Evolutionary conservation across 2,113 vertebrate genomes (phyloP), one percentile per base, ranked within the genome.

Genomic region (Seriola rivoliana): DNA sequence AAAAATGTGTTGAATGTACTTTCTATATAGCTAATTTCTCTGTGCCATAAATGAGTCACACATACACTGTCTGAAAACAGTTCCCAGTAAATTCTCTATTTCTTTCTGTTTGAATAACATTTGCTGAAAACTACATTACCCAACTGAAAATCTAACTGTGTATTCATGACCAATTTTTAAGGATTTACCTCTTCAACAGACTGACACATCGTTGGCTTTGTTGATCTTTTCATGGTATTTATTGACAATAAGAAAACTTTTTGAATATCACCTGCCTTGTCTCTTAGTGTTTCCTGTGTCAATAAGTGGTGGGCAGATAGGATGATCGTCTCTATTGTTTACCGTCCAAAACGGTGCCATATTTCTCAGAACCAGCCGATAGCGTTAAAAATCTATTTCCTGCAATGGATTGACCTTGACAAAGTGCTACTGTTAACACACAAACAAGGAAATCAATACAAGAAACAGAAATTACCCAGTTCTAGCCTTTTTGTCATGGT

Each of bases 391-490:
- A 80, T 46, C 50, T 5, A 36, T 72, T 85, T 59, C 3, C 21
- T 65, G n/a, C 4, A 70, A 55, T 75, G 13, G 54, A 54, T 54
- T 75, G 66, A 64, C 52, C 25, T 16, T 36, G 9, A 58, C 59
- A 82, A 64, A 66, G 65, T 9, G 25, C 17, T 60, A 44, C 50
- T 29, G 71, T 64, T 23, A 48, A 83, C n/a, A 81, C 65, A 67
- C 42, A 71, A 87, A 75, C 81, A 81, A 76, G 36, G 21, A 36
- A 68, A 81, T 88, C 66, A 69, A 71, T 85, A 55, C 25, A 50
- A 66, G 13, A 85, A 78, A 65, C 1, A 19, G 29, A 14, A 32
- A 40, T 60, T 4, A 69, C 46, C 10, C 17, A 36, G 2, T 66
- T 48, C 16, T 19, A 36, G 34, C 52, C 19, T 11, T 58, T 57